Evolutionary conservation across 2,797 vertebrate species (phyloP), one percentile per base, ranked within the genome.

Genomic region (Molossus molossus): DNA sequence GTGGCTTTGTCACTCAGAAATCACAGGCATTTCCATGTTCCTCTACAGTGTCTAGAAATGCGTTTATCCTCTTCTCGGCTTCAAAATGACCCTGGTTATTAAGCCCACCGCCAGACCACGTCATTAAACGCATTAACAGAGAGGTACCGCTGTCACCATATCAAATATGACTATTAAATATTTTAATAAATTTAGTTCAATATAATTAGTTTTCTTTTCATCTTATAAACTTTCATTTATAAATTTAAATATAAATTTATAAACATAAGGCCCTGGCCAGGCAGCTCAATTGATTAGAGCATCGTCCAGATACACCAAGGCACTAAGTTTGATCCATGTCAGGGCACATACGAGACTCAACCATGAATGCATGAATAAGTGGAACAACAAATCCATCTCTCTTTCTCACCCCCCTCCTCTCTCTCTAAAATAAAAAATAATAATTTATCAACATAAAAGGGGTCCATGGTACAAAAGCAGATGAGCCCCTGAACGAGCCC

Each of bases 201-300:
- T 23, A 45, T 50, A 21, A 73, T 33, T 33, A 72, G 29, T 37
- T 85, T 86, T 62, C 75, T 82, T 85, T 73, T 83, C 9, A 69
- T 58, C 53, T 45, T 64, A 10, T 40, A 85, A 37, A 60, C 50
- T 88, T 72, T 80, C 40, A 85, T 70, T 88, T 84, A 81, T 48
- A 76, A 37, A 76, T 55, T 79, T 69, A 81, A 76, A 95, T 84
- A 72, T 85, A 57, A 60, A 93, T 90, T 50, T 64, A 62, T 73
- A 87, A 81, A 20, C 50, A 89, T 18, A 69, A 90, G n/a, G n/a
- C 65, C n/a, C n/a, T 69, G 65, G 17, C 65, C 17, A 37, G 65
- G 15, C 33, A 33, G 65, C 17, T 67, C n/a, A 4, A 8, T 69
- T 33, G 65, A 17, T 37, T 10, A 10, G 65, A 33, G 18, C 8